These are phyloP conservation scores for Leguminivora glycinivorella DNA, from an alignment of 1,140 invertebrate species.

Conservation along the genomic window DNA sequence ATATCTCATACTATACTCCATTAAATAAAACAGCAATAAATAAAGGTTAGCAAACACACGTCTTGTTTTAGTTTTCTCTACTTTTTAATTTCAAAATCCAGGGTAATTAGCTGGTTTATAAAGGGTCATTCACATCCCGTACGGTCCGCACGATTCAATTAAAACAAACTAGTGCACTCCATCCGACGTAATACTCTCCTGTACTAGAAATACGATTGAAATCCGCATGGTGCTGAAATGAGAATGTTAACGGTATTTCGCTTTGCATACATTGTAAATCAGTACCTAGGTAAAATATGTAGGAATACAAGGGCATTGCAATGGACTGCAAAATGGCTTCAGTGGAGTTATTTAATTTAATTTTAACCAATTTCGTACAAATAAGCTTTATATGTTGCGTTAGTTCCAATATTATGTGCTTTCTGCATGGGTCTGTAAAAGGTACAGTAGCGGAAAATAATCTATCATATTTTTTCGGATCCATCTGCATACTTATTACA, in stretches of 20 bases:
- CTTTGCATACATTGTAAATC: background rate
- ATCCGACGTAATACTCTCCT: background rate
- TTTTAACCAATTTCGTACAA: background rate
- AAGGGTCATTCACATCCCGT: slow-evolving; percentile 7
- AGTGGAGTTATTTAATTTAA: background rate
- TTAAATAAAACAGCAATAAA: too few relatives aligned
- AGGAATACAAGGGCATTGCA: background rate
- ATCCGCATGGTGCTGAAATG: background rate
- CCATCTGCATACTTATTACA: too few relatives aligned
- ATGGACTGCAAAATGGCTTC: background rate
- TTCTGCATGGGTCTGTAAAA: too few relatives aligned
- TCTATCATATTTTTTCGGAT: too few relatives aligned
- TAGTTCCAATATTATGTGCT: background rate
- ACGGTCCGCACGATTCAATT: slow-evolving; percentile 14
- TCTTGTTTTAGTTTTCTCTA: background rate
- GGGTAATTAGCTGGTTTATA: slow-evolving; percentile 2
- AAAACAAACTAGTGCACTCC: background rate
- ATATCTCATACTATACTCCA: too few relatives aligned
- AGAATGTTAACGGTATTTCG: background rate
- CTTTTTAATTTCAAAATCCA: background rate
- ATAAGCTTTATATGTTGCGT: background rate
- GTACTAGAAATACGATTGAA: slow-evolving; percentile 4
- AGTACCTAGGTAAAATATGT: background rate
- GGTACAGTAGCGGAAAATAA: too few relatives aligned
- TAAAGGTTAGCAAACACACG: background rate